phyloP scores from a whole-genome alignment of 92 coral and sea anemone species.

The Virgularia gustaviana region DNA sequence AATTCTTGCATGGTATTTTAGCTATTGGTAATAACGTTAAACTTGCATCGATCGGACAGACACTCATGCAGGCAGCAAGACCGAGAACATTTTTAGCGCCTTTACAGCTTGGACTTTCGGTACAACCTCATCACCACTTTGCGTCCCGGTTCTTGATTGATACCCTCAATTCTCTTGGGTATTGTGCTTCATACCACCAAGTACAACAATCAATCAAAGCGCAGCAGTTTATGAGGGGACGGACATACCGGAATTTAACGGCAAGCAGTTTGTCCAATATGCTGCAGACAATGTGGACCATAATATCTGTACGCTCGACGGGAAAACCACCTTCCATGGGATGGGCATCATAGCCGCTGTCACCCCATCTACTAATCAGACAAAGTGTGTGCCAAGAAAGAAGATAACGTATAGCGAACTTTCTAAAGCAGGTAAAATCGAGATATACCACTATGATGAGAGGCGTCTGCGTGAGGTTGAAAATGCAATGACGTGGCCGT shows the following conservation, averaged over 20 bases:
- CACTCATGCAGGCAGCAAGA: conserved; percentile 51
- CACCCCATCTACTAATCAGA: conserved; percentile 46
- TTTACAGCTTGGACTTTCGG: conserved; percentile 48
- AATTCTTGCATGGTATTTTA: conserved; percentile 14
- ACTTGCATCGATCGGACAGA: conserved; percentile 46
- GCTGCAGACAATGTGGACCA: conserved; percentile 61
- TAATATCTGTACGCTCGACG: conserved; percentile 46
- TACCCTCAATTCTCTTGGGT: conserved; percentile 42
- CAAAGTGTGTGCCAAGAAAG: conserved; percentile 40
- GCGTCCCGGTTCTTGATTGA: conserved; percentile 56
- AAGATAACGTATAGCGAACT: conserved; percentile 33
- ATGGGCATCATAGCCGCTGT: background rate
- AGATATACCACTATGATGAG: conserved; percentile 14
- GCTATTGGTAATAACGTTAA: too few relatives aligned
- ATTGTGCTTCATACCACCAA: conserved; percentile 54
- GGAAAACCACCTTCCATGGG: background rate
- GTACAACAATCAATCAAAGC: conserved; percentile 44
- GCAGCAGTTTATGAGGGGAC: conserved; percentile 55
- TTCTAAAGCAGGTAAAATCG: conserved; percentile 41
- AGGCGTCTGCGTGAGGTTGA: background rate
- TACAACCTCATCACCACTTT: conserved; percentile 56
- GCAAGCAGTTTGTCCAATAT: conserved; percentile 55
- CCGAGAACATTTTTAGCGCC: conserved; percentile 50
- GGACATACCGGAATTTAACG: conserved; percentile 31
- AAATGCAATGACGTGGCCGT: background rate